phyloP scores from a whole-genome alignment of 2,797 vertebrate genomes.

The Phyllotis vaccarum region DNA sequence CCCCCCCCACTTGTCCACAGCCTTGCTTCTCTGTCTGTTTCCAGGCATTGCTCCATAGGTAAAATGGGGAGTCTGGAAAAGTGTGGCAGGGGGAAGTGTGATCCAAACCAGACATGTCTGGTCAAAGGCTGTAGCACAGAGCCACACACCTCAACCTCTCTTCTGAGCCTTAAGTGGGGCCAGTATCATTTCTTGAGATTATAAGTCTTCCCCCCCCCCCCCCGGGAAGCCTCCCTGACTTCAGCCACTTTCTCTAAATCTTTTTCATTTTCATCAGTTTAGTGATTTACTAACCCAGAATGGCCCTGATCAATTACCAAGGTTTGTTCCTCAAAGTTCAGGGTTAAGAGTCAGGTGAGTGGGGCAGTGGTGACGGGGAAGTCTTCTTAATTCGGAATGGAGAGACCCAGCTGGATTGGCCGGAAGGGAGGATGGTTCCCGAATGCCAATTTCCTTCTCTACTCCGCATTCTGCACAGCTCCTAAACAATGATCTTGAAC shows the following conservation, averaged over 20 bases:
- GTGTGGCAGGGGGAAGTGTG: too few relatives aligned
- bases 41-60: accelerated
- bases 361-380: neutral
- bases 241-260: neutral
- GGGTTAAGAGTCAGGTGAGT: neutral
- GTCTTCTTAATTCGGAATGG: neutral
- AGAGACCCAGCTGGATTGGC: neutral
- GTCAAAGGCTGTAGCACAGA: neutral
- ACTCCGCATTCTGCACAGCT: neutral
- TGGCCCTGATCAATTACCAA: neutral
- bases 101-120: accelerated
- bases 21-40: neutral
- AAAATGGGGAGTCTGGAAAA: neutral
- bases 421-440: neutral
- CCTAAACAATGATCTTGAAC: neutral
- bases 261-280: neutral
- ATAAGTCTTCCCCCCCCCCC: conserved; percentile 51
- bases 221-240: conserved; percentile 42
- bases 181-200: neutral
- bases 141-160: too few relatives aligned
- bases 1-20: accelerated
- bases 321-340: neutral
- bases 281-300: neutral
- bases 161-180: neutral
- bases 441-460: neutral